Evolutionary conservation across 2,797 vertebrate genomes (phyloP), one percentile per base, ranked within the genome.

Genomic region (Jordanella pulchra): DNA sequence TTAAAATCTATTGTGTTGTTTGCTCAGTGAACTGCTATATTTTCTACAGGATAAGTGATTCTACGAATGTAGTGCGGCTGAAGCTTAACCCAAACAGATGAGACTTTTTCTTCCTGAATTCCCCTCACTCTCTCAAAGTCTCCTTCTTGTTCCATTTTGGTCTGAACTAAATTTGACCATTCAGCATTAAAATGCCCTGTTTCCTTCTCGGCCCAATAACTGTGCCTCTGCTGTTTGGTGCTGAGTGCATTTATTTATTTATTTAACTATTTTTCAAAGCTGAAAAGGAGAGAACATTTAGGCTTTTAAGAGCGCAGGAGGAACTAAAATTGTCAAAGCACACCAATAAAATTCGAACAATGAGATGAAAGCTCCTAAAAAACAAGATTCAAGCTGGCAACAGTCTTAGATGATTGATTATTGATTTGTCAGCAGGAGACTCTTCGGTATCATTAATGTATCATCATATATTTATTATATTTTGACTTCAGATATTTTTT

Each of bases 271-370:
- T 78, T 65, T 45, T 73, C 60, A 45, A 42, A 54, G 44, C 12
- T 45, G 67, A 25, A 67, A 51, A 60, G 47, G 30, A 55, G 35
- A 53, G 66, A 42, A 70, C 72, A 73, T 50, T 17, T 4, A 21
- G 61, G 30, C 35, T 67, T 70, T 67, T n/a, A 63, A n/a, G 30
- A 66, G 58, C 48, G 48, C 13, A 65, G 15, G 25, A 45, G 18
- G 23, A 74, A 72, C 15, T 25, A 51, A 61, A 78, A 74, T 63
- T 48, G 39, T 27, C 23, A 55, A 68, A 67, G 61, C 42, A n/a
- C 51, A 50, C 42, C 48, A 14, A 7, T 39, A 18, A 71, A 73
- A 85, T 48, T 7, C 58, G 67, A 74, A 63, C 27, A 66, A 28
- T 9, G 23, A 27, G 15, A 35, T 21, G 15, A 72, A 66, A 65